These are phyloP conservation scores for Pelmatolapia mariae DNA, from an alignment of 2,113 vertebrate genomes.

Conservation along the genomic window DNA sequence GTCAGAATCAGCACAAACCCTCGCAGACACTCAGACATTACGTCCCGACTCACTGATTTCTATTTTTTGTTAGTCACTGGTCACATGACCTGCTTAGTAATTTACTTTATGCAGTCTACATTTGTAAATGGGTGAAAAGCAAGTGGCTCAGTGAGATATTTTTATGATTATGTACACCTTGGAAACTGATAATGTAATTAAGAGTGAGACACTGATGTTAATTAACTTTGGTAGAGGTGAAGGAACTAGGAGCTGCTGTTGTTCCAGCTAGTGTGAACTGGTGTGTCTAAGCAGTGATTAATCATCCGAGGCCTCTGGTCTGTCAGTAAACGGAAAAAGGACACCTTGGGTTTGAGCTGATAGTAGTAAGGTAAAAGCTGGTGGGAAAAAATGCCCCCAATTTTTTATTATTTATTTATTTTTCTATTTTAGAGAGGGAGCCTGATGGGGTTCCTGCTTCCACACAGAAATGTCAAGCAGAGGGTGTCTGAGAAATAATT, in stretches of 20 bases:
- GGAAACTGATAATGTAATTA: slow-evolving; percentile 55
- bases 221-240: slow-evolving; percentile 66
- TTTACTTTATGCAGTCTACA: not conserved
- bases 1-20: not conserved
- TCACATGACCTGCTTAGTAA: not conserved
- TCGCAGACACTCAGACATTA: not conserved
- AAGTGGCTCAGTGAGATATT: slow-evolving; percentile 18
- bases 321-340: slow-evolving; percentile 49
- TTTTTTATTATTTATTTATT: slow-evolving; percentile 1
- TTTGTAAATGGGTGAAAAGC: slow-evolving; percentile 1
- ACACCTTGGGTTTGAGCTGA: slow-evolving; percentile 50
- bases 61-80: not conserved
- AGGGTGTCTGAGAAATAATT: slow-evolving; percentile 61
- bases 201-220: slow-evolving; percentile 44
- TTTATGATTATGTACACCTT: slow-evolving; percentile 28
- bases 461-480: slow-evolving; percentile 59
- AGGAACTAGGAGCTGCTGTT: slow-evolving; percentile 52
- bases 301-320: slow-evolving; percentile 35
- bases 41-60: not conserved
- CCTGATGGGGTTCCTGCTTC: slow-evolving; percentile 53
- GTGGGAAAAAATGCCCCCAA: not conserved
- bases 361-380: slow-evolving; percentile 9
- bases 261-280: slow-evolving; percentile 49
- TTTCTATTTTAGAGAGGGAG: not conserved
- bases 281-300: slow-evolving; percentile 56